These are phyloP conservation scores for Charina bottae DNA, from an alignment of 2,113 vertebrate species.

Conservation along the genomic window DNA sequence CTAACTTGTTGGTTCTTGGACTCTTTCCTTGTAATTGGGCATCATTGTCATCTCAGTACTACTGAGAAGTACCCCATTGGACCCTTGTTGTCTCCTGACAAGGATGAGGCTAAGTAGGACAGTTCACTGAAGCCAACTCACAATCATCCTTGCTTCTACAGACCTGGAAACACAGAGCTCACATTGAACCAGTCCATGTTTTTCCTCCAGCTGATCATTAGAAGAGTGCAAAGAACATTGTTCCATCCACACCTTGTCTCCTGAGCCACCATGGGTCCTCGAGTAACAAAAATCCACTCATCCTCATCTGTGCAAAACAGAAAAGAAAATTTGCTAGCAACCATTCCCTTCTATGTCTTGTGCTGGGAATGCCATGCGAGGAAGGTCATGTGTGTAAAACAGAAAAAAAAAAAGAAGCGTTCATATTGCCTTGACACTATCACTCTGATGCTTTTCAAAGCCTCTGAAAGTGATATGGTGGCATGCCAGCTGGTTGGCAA, in stretches of 20 bases:
- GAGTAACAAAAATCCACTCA: background rate
- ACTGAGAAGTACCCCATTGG: background rate
- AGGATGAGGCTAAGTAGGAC: background rate
- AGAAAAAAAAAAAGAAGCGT: background rate
- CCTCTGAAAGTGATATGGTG: background rate
- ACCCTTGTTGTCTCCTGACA: background rate
- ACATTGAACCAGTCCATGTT: too few species aligned
- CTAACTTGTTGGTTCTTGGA: too few species aligned
- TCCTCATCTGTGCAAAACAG: background rate
- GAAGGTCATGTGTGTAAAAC: background rate
- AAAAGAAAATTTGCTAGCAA: background rate
- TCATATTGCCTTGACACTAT: background rate
- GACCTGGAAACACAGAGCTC: background rate
- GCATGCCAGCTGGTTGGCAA: background rate
- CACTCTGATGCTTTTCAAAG: background rate
- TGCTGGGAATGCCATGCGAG: background rate
- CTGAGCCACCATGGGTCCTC: background rate
- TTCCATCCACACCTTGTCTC: background rate
- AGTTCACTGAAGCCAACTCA: background rate
- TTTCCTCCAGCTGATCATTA: background rate
- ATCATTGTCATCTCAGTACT: background rate
- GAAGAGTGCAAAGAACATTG: background rate
- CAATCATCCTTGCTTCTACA: background rate
- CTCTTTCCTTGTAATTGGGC: background rate
- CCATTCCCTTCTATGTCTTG: background rate